These are phyloP conservation scores for Zaprionus gabonicus DNA, from an alignment of 1,140 invertebrate genomes.

Conservation along the genomic window DNA sequence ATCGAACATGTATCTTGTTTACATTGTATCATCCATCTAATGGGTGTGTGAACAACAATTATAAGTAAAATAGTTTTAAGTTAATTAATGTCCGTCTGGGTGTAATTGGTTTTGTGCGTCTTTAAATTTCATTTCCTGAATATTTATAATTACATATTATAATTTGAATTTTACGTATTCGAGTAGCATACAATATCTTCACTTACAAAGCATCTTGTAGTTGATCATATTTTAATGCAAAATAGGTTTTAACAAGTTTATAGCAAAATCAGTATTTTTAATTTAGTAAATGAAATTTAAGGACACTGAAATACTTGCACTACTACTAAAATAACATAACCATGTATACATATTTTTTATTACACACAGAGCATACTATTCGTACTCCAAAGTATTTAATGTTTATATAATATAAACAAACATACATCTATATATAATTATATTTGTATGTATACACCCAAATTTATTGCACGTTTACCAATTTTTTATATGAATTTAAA, in stretches of 20 bases:
- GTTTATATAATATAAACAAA: constrained; percentile 7
- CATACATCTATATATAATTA: constrained; percentile 16
- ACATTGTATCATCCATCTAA: constrained; percentile 24
- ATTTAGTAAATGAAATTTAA: constrained; percentile 28
- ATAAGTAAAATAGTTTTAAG: constrained; percentile 5
- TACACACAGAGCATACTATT: background rate
- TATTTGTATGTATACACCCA: constrained; percentile 29
- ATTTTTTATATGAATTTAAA: constrained; percentile 43
- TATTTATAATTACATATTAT: background rate
- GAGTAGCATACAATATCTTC: background rate
- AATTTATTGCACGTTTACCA: constrained; percentile 64
- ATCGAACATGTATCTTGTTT: constrained; percentile 27
- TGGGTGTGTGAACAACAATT: constrained; percentile 13
- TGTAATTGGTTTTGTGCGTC: background rate
- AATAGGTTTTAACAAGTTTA: constrained; percentile 32
- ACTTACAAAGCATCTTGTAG: constrained; percentile 9
- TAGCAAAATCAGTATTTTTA: constrained; percentile 40
- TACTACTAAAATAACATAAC: constrained; percentile 31
- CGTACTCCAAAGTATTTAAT: constrained; percentile 4
- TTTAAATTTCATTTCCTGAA: background rate
- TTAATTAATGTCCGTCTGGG: background rate
- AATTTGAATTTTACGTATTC: background rate
- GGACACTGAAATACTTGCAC: constrained; percentile 19
- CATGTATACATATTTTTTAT: constrained; percentile 16
- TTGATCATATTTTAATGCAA: constrained; percentile 17